Percentiles rank a stretch among this genome's conserved stretches.
Conservation (phyloP, 2,888 invertebrate genomes). For the Lasiommata megera region DNA sequence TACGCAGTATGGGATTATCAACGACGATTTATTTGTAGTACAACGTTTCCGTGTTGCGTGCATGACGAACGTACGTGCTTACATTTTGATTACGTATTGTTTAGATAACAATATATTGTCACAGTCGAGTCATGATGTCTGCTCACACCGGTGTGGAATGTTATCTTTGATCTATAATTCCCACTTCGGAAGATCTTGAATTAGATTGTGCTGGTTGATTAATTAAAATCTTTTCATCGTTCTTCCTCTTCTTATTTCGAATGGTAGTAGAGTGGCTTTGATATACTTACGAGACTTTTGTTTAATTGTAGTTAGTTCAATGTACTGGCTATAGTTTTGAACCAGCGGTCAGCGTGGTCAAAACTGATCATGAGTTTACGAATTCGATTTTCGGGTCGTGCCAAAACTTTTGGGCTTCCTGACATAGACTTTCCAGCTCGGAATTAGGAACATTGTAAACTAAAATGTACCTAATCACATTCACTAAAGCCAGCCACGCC, state of each 20-base stretch:
- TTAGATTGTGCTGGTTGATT: conserved; percentile 2
- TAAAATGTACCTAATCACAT: too few relatives aligned
- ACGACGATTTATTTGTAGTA: neutral
- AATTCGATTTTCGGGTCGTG: too few relatives aligned
- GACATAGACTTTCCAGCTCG: too few relatives aligned
- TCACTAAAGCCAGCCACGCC: too few relatives aligned
- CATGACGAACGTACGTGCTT: neutral
- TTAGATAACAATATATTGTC: conserved; percentile 5
- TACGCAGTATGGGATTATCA: too few relatives aligned
- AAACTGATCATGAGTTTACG: too few relatives aligned
- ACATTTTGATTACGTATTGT: neutral
- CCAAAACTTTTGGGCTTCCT: too few relatives aligned
- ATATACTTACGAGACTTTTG: neutral
- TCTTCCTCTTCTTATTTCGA: neutral
- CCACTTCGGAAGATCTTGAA: neutral
- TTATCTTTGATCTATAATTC: conserved; percentile 4
- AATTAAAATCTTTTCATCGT: conserved; percentile 5
- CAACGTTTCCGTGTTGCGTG: neutral
- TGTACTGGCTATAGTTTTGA: too few relatives aligned
- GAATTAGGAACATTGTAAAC: too few relatives aligned
- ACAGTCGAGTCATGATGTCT: neutral
- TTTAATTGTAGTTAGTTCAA: neutral
- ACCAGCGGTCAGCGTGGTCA: too few relatives aligned
- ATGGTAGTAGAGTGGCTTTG: neutral
- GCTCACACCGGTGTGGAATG: neutral